phyloP scores from a whole-genome alignment of 2,888 invertebrate genomes.

The Strigamia crassipes region DNA sequence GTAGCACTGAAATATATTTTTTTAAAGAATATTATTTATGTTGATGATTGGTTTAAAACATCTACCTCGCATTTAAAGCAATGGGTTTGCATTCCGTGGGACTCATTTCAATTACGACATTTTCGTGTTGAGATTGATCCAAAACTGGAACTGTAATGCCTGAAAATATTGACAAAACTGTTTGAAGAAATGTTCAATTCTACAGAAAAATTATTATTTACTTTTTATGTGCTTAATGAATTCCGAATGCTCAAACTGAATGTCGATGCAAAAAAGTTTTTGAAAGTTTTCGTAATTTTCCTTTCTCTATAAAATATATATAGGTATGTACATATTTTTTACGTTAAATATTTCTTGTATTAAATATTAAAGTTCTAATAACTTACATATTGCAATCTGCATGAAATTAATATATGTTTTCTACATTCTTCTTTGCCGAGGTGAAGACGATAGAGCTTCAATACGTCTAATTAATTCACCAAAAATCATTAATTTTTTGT shows the following conservation, averaged over 20 bases:
- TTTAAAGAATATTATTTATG: neutral
- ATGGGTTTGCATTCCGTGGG: neutral
- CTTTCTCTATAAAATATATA: neutral
- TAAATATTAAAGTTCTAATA: neutral
- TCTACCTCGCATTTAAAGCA: neutral
- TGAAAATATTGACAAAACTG: neutral
- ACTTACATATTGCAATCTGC: no score
- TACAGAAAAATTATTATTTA: neutral
- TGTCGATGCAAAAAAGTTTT: neutral
- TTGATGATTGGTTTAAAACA: neutral
- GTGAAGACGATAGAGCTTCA: no score
- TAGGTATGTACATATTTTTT: neutral
- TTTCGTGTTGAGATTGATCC: neutral
- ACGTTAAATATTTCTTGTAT: no score
- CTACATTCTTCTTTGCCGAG: no score
- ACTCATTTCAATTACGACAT: neutral
- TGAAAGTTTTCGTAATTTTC: neutral
- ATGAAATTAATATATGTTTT: no score
- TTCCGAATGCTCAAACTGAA: neutral
- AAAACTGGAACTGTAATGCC: neutral
- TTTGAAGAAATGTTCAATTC: neutral
- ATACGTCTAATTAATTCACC: no score
- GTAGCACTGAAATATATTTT: neutral
- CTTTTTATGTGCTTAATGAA: neutral
- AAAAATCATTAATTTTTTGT: no score